These are phyloP conservation scores for Hipposideros larvatus DNA, from an alignment of 2,797 vertebrate species.

Conservation along the genomic window DNA sequence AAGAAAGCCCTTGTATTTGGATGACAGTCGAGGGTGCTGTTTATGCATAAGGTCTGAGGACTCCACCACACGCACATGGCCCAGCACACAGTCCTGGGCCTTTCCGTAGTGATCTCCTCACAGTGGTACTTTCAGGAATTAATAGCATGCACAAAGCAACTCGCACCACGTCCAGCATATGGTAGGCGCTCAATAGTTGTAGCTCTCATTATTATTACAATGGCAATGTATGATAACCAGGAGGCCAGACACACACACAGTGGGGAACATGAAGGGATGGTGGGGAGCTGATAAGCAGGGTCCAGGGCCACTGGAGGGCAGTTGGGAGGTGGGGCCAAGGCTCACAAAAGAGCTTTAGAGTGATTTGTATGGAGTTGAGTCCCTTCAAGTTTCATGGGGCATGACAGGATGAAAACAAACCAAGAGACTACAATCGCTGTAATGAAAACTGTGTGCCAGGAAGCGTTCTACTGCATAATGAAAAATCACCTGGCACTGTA, in stretches of 20 bases:
- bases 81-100: neutral
- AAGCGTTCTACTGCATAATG: neutral
- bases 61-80: neutral
- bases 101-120: neutral
- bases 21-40: accelerated
- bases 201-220: neutral
- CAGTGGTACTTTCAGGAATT: neutral
- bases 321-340: neutral
- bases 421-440: neutral
- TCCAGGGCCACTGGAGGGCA: neutral
- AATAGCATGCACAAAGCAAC: neutral
- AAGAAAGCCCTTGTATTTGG: neutral
- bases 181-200: neutral
- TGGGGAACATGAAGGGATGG: accelerated
- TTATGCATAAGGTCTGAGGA: accelerated
- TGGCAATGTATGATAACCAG: no score
- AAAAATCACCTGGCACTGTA: neutral
- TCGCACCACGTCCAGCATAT: no score
- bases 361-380: neutral
- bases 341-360: neutral
- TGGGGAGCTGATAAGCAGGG: accelerated
- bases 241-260: neutral
- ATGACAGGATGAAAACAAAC: neutral
- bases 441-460: neutral
- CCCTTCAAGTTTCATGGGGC: neutral